A percentile compares a stretch with the other conserved stretches of the same genome.
Evolutionary conservation across 1,140 invertebrate genomes (phyloP).

Genomic region (Microplitis mediator): DNA sequence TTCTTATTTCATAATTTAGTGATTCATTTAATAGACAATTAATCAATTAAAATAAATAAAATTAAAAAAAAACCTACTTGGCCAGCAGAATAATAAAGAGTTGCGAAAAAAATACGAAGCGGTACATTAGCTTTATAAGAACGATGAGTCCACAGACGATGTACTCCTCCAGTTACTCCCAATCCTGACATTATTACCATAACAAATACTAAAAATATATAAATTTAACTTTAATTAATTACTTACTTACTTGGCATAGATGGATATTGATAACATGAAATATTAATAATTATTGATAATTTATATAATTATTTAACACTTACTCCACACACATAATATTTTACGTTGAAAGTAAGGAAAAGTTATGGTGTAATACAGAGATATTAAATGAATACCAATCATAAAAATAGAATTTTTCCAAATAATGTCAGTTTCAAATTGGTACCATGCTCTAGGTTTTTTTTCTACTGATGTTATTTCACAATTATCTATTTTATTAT

Average conservation of each 20-base stretch:
- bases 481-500: too few species aligned
- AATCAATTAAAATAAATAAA: too few species aligned
- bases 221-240: too few species aligned
- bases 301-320: background rate
- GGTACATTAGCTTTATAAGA: conserved; percentile 82
- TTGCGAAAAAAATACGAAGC: conserved; percentile 71
- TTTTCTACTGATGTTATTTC: too few species aligned
- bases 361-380: conserved; percentile 7
- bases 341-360: conserved; percentile 13
- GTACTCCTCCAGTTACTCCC: conserved; percentile 66
- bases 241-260: too few species aligned
- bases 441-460: background rate
- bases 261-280: background rate
- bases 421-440: conserved; percentile 49
- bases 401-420: conserved; percentile 35
- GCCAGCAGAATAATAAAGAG: conserved; percentile 74
- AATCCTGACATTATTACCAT: conserved; percentile 2
- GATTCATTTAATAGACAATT: background rate
- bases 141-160: conserved; percentile 84
- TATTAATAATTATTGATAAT: background rate
- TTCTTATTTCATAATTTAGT: too few species aligned
- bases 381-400: background rate
- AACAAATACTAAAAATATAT: background rate
- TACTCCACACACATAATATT: conserved; percentile 9
- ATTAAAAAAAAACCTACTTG: conserved; percentile 65